phyloP scores from a whole-genome alignment of 2,888 invertebrate species.

The Tachystola acroxantha region DNA sequence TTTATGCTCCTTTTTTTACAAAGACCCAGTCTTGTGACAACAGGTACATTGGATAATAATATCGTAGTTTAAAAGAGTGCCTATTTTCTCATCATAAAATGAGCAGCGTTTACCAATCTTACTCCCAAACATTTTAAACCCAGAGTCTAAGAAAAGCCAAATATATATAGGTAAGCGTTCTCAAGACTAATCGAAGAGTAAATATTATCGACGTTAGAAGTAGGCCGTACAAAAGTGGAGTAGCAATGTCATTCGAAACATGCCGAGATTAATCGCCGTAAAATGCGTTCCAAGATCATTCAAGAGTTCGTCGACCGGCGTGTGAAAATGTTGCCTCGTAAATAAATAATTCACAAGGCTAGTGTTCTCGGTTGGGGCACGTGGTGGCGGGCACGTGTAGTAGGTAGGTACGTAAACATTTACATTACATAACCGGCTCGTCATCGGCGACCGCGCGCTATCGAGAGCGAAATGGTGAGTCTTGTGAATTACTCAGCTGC shows the following conservation, averaged over 20 bases:
- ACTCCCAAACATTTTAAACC: too few relatives aligned
- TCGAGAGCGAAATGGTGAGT: slow-evolving; percentile 62
- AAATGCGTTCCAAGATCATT: slow-evolving; percentile 73
- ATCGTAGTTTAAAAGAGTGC: too few relatives aligned
- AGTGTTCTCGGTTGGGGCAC: slow-evolving; percentile 73
- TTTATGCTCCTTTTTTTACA: neutral
- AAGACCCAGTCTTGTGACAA: too few relatives aligned
- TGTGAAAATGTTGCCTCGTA: slow-evolving; percentile 77
- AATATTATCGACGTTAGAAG: slow-evolving; percentile 14
- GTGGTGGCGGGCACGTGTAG: slow-evolving; percentile 69
- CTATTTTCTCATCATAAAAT: too few relatives aligned
- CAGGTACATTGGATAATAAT: too few relatives aligned
- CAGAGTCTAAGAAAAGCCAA: too few relatives aligned
- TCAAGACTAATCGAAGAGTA: neutral
- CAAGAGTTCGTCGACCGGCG: slow-evolving; percentile 73
- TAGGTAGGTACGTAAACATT: slow-evolving; percentile 76
- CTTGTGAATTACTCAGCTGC: slow-evolving; percentile 41
- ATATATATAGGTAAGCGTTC: neutral
- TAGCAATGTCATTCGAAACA: slow-evolving; percentile 40
- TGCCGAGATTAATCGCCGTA: slow-evolving; percentile 66
- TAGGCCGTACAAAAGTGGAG: slow-evolving; percentile 19
- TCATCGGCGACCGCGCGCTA: slow-evolving; percentile 64
- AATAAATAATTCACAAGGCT: slow-evolving; percentile 79
- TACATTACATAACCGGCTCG: slow-evolving; percentile 76
- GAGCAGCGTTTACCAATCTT: too few relatives aligned